Percentiles rank a stretch among this genome's conserved stretches.
Conservation (phyloP, 2,113 vertebrate genomes). For the Cynoglossus semilaevis region DNA sequence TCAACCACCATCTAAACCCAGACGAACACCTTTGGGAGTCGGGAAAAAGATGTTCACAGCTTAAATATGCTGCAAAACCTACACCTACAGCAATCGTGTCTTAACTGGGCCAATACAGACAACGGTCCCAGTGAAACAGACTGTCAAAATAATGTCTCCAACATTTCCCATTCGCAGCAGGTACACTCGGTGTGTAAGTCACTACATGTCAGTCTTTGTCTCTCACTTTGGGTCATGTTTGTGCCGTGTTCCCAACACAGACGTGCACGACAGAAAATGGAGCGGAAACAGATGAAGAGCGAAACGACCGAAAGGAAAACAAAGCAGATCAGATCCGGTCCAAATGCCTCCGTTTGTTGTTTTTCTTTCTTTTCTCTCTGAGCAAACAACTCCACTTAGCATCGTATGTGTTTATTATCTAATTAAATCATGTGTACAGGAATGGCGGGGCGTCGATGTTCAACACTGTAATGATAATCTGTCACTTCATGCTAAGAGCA, state of each 20-base stretch:
- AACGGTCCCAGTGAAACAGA: conserved; percentile 20
- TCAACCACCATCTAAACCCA: conserved; percentile 25
- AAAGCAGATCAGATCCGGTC: too few species aligned
- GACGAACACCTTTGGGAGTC: conserved; percentile 34
- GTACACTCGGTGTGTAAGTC: neutral
- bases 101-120: conserved; percentile 38
- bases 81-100: conserved; percentile 22
- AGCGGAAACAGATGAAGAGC: conserved; percentile 20
- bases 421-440: conserved; percentile 49
- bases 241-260: conserved; percentile 14
- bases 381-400: conserved; percentile 22
- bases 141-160: conserved; percentile 5
- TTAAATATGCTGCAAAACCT: conserved; percentile 12
- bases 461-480: conserved; percentile 58
- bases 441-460: conserved; percentile 48
- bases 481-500: conserved; percentile 50
- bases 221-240: conserved; percentile 17
- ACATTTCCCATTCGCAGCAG: conserved; percentile 9
- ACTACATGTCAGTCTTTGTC: conserved; percentile 1
- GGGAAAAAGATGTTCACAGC: conserved; percentile 37
- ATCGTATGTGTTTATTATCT: conserved; percentile 53
- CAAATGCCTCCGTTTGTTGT: neutral
- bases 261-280: conserved; percentile 24
- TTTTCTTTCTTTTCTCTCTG: conserved; percentile 23
- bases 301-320: neutral